Conservation (phyloP, 64 coral and sea anemone species). For the Pocillopora damicornis region DNA sequence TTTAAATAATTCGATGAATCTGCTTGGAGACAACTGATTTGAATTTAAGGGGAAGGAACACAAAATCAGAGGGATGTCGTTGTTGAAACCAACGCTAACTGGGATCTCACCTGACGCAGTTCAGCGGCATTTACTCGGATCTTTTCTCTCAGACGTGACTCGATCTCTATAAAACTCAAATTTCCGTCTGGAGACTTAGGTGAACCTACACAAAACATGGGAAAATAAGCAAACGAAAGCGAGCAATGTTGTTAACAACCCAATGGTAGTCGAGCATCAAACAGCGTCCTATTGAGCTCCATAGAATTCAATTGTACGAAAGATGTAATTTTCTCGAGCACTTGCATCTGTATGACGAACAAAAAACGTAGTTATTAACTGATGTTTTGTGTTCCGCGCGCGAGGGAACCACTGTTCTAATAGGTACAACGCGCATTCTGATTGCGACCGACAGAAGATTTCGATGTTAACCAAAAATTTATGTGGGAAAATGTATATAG, state of each 20-base stretch:
- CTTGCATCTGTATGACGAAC: not conserved
- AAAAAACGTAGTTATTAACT: not conserved
- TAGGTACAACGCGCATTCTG: not conserved
- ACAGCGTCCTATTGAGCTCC: not conserved
- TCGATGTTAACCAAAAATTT: not conserved
- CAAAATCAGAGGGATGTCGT: no score
- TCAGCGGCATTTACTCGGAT: constrained; percentile 84
- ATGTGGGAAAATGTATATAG: not conserved
- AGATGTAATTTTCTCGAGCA: not conserved
- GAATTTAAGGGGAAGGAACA: no score
- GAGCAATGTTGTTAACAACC: not conserved
- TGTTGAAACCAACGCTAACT: not conserved
- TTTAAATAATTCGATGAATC: no score
- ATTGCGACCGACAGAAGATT: not conserved
- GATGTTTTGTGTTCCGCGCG: not conserved
- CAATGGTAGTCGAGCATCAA: not conserved
- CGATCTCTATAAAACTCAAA: constrained; percentile 80
- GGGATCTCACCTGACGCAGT: constrained; percentile 68
- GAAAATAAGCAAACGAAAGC: not conserved
- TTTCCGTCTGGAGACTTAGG: constrained; percentile 67
- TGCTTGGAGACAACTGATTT: no score
- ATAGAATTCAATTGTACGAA: not conserved
- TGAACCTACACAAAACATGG: constrained; percentile 31
- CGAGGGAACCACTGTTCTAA: not conserved
- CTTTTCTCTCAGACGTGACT: constrained; percentile 83